These are phyloP conservation scores for Cardiocondyla obscurior DNA, from an alignment of 1,140 invertebrate genomes.

Conservation along the genomic window DNA sequence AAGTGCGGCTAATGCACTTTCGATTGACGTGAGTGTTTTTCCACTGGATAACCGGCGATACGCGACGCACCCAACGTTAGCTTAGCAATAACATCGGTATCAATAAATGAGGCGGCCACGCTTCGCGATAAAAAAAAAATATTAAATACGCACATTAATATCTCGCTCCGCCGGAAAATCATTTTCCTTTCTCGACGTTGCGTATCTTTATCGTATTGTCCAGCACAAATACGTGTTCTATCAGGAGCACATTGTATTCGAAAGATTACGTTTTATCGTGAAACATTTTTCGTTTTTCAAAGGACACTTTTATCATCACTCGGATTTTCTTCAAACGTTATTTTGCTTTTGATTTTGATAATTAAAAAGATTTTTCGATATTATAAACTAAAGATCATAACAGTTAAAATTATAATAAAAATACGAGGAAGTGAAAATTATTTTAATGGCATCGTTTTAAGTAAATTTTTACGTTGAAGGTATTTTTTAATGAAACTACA, in stretches of 20 bases:
- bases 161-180: slow-evolving; percentile 19
- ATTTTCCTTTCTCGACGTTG: background rate
- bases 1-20: slow-evolving; percentile 30
- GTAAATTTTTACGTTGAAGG: background rate
- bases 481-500: background rate
- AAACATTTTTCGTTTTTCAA: background rate
- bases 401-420: background rate
- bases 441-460: background rate
- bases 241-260: background rate
- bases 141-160: background rate
- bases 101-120: background rate
- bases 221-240: background rate
- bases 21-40: slow-evolving; percentile 10
- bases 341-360: background rate
- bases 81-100: slow-evolving; percentile 23
- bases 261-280: slow-evolving; percentile 30
- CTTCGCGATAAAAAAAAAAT: slow-evolving; percentile 18
- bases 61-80: background rate
- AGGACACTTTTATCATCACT: background rate
- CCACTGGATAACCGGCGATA: background rate
- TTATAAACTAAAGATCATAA: background rate
- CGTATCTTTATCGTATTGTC: background rate
- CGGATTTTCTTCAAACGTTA: background rate
- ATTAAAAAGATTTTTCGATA: background rate
- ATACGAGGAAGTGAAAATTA: background rate